phyloP scores from a whole-genome alignment of 2,113 vertebrate genomes.

The Aegotheles bennettii region DNA sequence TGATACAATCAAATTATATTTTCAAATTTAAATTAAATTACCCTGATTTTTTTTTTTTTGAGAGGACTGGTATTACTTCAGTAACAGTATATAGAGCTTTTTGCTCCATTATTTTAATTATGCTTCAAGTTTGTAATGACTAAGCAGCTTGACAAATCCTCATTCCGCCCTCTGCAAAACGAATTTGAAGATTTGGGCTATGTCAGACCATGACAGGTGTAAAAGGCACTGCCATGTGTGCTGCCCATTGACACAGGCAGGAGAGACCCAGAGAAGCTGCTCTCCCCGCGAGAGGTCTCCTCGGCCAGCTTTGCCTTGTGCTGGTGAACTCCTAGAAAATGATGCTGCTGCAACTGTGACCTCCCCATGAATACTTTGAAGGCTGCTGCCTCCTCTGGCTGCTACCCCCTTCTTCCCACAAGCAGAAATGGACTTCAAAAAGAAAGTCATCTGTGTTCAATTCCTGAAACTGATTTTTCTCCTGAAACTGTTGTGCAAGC shows the following conservation, averaged over 20 bases:
- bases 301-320: not conserved
- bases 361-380: not conserved
- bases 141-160: not conserved
- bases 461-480: not conserved
- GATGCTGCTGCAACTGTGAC: not conserved
- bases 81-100: not conserved
- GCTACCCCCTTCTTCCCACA: not conserved
- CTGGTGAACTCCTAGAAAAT: not conserved
- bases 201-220: not conserved
- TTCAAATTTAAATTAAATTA: not conserved
- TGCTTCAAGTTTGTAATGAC: not conserved
- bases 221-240: not conserved
- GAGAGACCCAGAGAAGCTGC: not conserved
- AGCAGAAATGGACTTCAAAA: not conserved
- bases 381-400: not conserved
- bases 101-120: not conserved
- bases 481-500: not conserved
- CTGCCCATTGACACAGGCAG: not conserved
- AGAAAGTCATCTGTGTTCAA: not conserved
- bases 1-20: not conserved
- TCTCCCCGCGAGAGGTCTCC: not conserved
- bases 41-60: not conserved
- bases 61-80: not conserved
- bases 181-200: not conserved
- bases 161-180: not conserved